Conservation (phyloP, 2,797 vertebrate genomes). For the Pterois miles region DNA sequence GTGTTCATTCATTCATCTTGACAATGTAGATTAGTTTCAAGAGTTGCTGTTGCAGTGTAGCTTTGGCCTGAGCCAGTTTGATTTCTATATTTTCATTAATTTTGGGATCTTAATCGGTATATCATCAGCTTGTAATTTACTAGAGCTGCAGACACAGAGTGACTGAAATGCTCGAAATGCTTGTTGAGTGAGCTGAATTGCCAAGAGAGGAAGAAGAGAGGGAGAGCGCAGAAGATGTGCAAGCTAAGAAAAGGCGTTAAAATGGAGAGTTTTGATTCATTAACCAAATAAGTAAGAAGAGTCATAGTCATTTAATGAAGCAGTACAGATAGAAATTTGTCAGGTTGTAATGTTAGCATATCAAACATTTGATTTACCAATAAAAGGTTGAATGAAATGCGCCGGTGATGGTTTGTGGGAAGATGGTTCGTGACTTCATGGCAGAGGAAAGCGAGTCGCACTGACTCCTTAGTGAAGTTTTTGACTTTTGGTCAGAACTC, state of each 20-base stretch:
- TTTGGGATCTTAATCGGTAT: neutral
- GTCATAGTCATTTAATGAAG: too few species aligned
- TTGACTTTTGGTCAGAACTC: too few species aligned
- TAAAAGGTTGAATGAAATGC: too few species aligned
- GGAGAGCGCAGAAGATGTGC: neutral
- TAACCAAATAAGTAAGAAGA: too few species aligned
- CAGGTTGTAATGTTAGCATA: too few species aligned
- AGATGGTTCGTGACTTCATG: too few species aligned
- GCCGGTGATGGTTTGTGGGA: too few species aligned
- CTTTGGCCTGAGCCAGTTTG: neutral
- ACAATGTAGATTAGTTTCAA: neutral
- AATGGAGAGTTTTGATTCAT: neutral
- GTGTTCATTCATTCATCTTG: neutral
- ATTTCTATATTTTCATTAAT: conserved; percentile 2
- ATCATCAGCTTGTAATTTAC: neutral
- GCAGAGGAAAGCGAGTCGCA: too few species aligned
- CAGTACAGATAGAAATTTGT: too few species aligned
- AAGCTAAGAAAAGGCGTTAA: neutral
- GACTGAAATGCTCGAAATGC: neutral
- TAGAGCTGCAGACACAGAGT: neutral
- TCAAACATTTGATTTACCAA: too few species aligned
- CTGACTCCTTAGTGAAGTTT: too few species aligned
- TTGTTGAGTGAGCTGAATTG: neutral
- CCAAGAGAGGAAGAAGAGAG: too few species aligned
- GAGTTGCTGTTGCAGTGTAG: neutral